A percentile compares a stretch with the other conserved stretches of the same genome.
Evolutionary conservation across 2,797 vertebrate genomes (phyloP).

Genomic region (Nannoperca obscura): DNA sequence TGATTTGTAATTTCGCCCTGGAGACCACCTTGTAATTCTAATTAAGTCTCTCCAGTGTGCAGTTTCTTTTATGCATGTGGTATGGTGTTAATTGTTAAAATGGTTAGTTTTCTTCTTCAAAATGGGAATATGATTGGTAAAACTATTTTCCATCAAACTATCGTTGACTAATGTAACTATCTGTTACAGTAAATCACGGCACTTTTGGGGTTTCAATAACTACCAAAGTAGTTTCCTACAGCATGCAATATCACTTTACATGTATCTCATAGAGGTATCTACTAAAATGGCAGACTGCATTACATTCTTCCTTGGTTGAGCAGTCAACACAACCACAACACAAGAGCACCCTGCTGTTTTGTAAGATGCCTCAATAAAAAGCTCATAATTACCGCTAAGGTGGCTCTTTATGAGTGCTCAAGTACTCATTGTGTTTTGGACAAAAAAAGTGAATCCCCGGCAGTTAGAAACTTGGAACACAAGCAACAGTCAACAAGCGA

Average conservation of each 20-base stretch:
- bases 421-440: constrained; percentile 59
- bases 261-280: neutral
- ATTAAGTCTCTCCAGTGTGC: neutral
- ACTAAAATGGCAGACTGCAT: constrained; percentile 3
- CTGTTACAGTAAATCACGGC: neutral
- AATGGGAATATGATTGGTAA: neutral
- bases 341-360: constrained; percentile 60
- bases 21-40: neutral
- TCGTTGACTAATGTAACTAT: neutral
- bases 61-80: neutral
- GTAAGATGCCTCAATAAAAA: constrained; percentile 74
- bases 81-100: neutral
- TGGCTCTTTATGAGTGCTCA: constrained; percentile 52
- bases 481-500: constrained; percentile 62
- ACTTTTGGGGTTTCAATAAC: constrained; percentile 3
- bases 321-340: constrained; percentile 66
- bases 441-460: constrained; percentile 73
- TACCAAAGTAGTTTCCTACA: neutral
- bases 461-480: constrained; percentile 58
- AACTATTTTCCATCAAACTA: neutral
- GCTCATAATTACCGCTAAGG: constrained; percentile 65
- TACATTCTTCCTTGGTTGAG: constrained; percentile 52
- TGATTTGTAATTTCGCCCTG: neutral
- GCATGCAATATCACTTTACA: neutral
- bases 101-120: neutral